Conservation (phyloP, 2,113 vertebrate genomes). For the Ceratotherium simum region DNA sequence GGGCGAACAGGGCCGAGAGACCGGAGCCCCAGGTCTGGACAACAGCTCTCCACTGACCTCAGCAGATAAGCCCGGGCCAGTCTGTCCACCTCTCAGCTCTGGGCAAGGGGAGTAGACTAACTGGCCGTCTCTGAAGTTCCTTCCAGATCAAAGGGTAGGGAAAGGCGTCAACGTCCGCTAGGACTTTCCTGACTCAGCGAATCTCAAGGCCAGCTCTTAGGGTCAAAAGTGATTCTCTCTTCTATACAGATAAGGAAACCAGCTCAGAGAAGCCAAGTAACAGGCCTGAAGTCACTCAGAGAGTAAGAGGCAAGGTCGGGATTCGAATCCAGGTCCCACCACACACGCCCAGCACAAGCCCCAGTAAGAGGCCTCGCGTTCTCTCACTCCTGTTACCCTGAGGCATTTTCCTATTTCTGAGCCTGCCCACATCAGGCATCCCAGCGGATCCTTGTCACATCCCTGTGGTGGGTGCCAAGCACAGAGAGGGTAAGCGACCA, state of each 20-base stretch:
- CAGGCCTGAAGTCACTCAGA: neutral
- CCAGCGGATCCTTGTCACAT: neutral
- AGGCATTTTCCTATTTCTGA: neutral
- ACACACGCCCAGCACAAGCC: neutral
- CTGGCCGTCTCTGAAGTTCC: neutral
- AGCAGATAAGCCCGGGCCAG: neutral
- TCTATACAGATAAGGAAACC: neutral
- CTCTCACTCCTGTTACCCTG: neutral
- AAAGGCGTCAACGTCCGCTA: rapidly evolving
- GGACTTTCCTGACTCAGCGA: neutral
- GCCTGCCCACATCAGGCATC: neutral
- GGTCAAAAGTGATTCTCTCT: neutral
- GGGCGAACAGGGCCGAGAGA: rapidly evolving
- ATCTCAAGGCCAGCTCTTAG: neutral
- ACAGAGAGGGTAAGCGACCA: neutral
- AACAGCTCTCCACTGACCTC: neutral
- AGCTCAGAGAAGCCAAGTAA: neutral
- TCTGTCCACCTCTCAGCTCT: neutral
- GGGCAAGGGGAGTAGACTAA: neutral
- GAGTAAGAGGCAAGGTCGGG: neutral
- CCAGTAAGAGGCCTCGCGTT: rapidly evolving
- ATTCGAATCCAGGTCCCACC: neutral
- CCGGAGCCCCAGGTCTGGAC: rapidly evolving
- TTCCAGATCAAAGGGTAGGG: neutral
- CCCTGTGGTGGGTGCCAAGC: neutral